Conservation (phyloP, 2,888 invertebrate species). For the Norana najaformis region DNA sequence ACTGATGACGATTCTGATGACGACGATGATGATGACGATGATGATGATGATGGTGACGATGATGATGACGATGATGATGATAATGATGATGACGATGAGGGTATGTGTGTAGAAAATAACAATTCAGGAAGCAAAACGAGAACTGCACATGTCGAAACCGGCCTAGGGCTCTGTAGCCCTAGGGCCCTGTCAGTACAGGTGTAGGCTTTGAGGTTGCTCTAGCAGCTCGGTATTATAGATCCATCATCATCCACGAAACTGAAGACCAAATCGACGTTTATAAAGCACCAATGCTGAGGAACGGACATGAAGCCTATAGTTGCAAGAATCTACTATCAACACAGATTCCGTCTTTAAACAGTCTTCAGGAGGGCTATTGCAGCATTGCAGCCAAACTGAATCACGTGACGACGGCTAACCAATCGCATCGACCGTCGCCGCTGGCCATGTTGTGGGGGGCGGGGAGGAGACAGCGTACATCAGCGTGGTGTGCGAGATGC, state of each 20-base stretch:
- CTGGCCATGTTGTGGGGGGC: neutral
- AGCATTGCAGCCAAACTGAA: neutral
- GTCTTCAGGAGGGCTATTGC: neutral
- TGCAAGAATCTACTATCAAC: too few species aligned
- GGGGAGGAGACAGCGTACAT: neutral
- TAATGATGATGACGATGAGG: too few species aligned
- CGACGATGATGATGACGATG: too few species aligned
- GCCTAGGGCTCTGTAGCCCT: too few species aligned
- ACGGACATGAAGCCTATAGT: too few species aligned
- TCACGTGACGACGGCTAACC: conserved; percentile 13
- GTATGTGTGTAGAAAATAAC: too few species aligned
- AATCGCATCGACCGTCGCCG: neutral
- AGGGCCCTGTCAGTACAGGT: neutral
- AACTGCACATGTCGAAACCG: too few species aligned
- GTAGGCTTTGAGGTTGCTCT: neutral
- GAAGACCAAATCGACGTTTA: neutral
- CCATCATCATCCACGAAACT: neutral
- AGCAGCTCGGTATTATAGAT: neutral
- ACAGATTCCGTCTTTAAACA: neutral
- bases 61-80: too few species aligned
- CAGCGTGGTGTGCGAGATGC: neutral
- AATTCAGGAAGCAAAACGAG: too few species aligned
- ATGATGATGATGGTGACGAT: too few species aligned
- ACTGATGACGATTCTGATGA: too few species aligned
- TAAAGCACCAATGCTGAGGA: too few species aligned